phyloP scores from a whole-genome alignment of 2,797 vertebrate genomes.

The Sebastes matsubarae region DNA sequence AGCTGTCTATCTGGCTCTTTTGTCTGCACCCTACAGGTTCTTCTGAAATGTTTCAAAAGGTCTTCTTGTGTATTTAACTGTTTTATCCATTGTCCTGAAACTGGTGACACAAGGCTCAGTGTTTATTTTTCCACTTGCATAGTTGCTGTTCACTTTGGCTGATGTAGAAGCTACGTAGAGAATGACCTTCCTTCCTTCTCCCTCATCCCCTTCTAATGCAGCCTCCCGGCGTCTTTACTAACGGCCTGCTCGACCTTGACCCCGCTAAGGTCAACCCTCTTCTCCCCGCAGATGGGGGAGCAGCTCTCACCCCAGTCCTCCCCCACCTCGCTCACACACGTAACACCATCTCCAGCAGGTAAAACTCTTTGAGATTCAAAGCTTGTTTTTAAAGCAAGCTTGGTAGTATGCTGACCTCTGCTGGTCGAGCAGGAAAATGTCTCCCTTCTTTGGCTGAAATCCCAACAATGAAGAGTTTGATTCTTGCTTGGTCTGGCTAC shows the following conservation, averaged over 20 bases:
- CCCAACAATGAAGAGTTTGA: background rate
- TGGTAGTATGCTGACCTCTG: slow-evolving; percentile 17
- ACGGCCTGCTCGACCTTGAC: slow-evolving; percentile 85
- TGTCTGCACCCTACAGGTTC: background rate
- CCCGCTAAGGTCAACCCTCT: slow-evolving; percentile 74
- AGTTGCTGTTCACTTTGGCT: slow-evolving; percentile 20
- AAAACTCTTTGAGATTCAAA: slow-evolving; percentile 22
- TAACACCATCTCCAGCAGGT: slow-evolving; percentile 84
- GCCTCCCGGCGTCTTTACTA: slow-evolving; percentile 85
- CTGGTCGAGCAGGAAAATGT: background rate
- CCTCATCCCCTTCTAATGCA: slow-evolving; percentile 53
- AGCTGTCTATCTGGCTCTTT: background rate
- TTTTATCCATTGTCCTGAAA: background rate
- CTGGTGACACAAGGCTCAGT: background rate
- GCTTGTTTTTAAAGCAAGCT: background rate
- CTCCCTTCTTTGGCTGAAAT: background rate
- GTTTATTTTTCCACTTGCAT: background rate
- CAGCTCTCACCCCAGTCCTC: slow-evolving; percentile 59
- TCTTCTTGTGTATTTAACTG: background rate
- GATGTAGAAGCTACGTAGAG: slow-evolving; percentile 39
- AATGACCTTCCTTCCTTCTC: slow-evolving; percentile 50
- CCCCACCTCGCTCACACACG: slow-evolving; percentile 75
- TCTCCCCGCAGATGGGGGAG: slow-evolving; percentile 73
- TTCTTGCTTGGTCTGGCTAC: background rate
- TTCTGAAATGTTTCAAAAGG: background rate